Evolutionary conservation across 2,113 vertebrate genomes (phyloP), one percentile per base, ranked within the genome.

Genomic region (Typhlomys cinereus): DNA sequence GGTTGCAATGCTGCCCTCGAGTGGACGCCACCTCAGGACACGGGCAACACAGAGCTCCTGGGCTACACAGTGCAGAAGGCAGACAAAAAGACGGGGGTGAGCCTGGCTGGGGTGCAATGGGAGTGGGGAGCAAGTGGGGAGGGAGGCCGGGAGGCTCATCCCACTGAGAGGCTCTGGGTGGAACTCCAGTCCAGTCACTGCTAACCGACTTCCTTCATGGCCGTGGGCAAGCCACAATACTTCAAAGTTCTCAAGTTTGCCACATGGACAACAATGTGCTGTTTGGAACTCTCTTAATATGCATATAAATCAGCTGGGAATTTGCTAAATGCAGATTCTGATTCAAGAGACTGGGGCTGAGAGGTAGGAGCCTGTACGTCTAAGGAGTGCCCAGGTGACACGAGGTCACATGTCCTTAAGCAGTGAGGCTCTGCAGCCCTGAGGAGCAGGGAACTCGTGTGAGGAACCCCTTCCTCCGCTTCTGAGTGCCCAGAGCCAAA

Each of bases 41-140:
- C 98, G 0, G 99, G 99, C 87, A 99, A 99, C 96, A 97, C 99
- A 0, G 99, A 99, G 23, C 98, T 99, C 96, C 99, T 98, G 34
- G 99, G 99, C 87, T 99, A 99, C 96, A 97, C 97, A 0, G 96
- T 99, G 82, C 99, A 99, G 98, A 99, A 99, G 95, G 98, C 99
- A 0, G 99, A 99, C 98, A 98, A 94, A 94, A 99, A 99, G 96
- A 99, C 99, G 0, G 98, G 97, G 98, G 99, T 99, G 97, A 97
- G 98, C 91, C 73, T 13, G 34, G 36, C n/a, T 41, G 14, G 75
- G 52, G 48, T 17, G 0, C 12, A 7, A 18, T 0, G 1, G 13
- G 20, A 44, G 21, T 0, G 1, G 34, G 14, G 31, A 41, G 50
- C 71, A 39, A 25, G 44, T 3, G 3, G 18, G 12, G 3, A 14